Percentiles rank a stretch among this genome's conserved stretches.
Conservation (phyloP, 2,888 invertebrate species). For the Apodemia hepburni region DNA sequence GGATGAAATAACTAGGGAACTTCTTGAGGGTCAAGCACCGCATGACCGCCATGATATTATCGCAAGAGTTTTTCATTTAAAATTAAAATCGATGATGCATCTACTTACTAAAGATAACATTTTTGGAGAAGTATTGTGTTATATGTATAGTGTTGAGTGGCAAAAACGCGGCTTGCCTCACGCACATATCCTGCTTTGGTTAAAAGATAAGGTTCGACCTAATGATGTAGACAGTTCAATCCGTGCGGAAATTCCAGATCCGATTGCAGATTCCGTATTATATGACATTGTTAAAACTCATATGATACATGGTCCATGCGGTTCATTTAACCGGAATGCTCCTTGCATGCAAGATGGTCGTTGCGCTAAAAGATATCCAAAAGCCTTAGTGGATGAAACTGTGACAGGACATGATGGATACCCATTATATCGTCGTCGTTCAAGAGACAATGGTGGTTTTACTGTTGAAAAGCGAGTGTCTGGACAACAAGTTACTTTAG, state of each 20-base stretch:
- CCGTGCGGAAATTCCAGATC: conserved; percentile 27
- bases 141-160: conserved; percentile 23
- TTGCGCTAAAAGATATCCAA: conserved; percentile 29
- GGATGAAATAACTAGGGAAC: conserved; percentile 23
- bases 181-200: conserved; percentile 21
- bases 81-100: conserved; percentile 34
- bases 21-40: conserved; percentile 30
- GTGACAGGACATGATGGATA: conserved; percentile 27
- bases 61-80: conserved; percentile 36
- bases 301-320: too few relatives aligned
- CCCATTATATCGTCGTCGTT: conserved; percentile 28
- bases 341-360: not conserved
- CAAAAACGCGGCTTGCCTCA: conserved; percentile 11
- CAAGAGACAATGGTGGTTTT: conserved; percentile 24
- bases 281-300: not conserved
- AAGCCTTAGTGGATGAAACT: conserved; percentile 23
- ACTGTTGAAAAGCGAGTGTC: conserved; percentile 15
- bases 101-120: conserved; percentile 34
- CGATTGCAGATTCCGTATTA: not conserved
- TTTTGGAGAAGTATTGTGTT: conserved; percentile 32
- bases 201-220: conserved; percentile 20
- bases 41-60: conserved; percentile 40
- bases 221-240: conserved; percentile 23
- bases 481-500: conserved; percentile 16
- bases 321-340: not conserved